Base-by-base conservation (phyloP, 2,113 vertebrate species). In the Drymodes brunneopygia region DNA sequence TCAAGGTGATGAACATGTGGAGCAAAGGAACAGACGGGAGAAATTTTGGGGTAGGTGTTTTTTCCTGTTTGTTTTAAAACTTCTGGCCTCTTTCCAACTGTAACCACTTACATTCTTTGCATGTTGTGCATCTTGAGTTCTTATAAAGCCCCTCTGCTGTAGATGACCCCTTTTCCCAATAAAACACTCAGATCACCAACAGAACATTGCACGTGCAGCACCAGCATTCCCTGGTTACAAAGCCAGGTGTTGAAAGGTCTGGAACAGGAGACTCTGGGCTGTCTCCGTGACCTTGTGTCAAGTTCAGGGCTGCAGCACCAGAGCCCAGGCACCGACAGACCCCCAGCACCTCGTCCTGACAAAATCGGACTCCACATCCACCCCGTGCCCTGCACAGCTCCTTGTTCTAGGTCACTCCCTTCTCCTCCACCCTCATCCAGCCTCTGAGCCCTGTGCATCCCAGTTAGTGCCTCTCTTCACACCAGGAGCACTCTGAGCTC, bases 51-150 rank as follows among this genome's bases (percentile, higher is more conserved):
- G 15, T 29, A 54, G 20, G 12, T 48, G 36, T 70, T 93, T 86
- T 71, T 74, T 77, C 70, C 75, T 53, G n/a, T 86, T 87, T 66
- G 29, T 70, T 95, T 88, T 86, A 36, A 57, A 94, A 58, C 38
- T 74, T 62, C 36, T 69, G 70, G 36, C 80, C 62, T 69, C 23
- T 36, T 31, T 35, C 64, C 61, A 67, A 11, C 33, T 51, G 33
- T 27, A 84, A 75, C 27, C 4, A 8, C 69, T 54, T 36, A 38
- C 21, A 73, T 42, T 92, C 78, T 66, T 58, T 23, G 73, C 33
- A 47, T 17, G 60, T 27, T 58, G 27, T 2, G 16, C 29, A 88
- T 40, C 42, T n/a, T 29, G n/a, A 85, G 28, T 13, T 88, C 35
- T 60, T 31, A 57, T 0, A 60, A 75, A 90, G n/a, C 31, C 45